A percentile compares a stretch with the other conserved stretches of the same genome.
Evolutionary conservation across 2,888 invertebrate species (phyloP).

Genomic region (Lasioglossum leucozonium): DNA sequence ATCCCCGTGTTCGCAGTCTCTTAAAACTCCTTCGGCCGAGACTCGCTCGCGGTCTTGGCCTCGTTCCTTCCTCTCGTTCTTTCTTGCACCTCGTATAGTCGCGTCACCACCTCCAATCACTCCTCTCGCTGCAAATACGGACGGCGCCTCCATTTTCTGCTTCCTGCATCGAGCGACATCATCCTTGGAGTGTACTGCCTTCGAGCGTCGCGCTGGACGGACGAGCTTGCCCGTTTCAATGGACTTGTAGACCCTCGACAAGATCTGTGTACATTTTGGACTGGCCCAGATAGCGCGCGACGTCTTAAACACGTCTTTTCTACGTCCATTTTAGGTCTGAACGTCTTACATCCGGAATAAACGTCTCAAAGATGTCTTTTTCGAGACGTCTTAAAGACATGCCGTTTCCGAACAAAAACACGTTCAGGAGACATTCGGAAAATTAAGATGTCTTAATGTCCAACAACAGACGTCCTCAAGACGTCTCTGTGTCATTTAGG

Average conservation of each 20-base stretch:
- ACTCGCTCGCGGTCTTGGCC: constrained; percentile 39
- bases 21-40: constrained; percentile 67
- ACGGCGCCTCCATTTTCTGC: constrained; percentile 33
- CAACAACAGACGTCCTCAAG: too few species aligned
- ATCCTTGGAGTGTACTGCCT: constrained; percentile 21
- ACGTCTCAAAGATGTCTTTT: too few species aligned
- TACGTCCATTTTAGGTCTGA: too few species aligned
- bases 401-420: too few species aligned
- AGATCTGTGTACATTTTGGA: too few species aligned
- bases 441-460: too few species aligned
- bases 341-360: too few species aligned
- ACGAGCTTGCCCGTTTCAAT: not conserved
- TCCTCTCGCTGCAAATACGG: not conserved
- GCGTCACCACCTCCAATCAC: not conserved
- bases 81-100: constrained; percentile 42
- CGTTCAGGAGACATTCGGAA: too few species aligned
- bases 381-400: too few species aligned
- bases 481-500: too few species aligned
- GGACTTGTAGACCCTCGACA: not conserved
- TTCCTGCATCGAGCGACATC: constrained; percentile 44
- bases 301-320: too few species aligned
- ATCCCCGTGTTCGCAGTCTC: constrained; percentile 75
- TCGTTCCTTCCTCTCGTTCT: constrained; percentile 49
- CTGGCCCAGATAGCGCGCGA: too few species aligned
- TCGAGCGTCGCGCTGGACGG: not conserved